Evolutionary conservation across 2,113 vertebrate species (phyloP), one percentile per base, ranked within the genome.

Genomic region (Paratilapia polleni): DNA sequence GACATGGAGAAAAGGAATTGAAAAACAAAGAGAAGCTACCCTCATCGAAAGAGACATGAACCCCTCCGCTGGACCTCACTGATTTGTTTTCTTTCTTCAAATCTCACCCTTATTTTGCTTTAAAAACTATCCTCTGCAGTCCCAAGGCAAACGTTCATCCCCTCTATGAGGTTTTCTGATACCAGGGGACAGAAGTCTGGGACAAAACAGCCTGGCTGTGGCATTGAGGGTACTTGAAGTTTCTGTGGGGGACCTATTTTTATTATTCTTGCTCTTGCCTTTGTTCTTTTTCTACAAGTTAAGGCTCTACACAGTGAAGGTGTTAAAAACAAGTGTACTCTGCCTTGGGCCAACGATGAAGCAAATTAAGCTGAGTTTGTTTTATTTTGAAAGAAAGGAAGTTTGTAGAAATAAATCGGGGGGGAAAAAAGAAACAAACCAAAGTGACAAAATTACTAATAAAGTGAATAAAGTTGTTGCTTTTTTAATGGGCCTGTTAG

Each of bases 161-260:
- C 8, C 24, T 68, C 20, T 2, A 2, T 78, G 17, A 66, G 9
- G 9, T 22, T 28, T 20, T 6, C 49, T 77, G 59, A 82, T 22
- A 1, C 63, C 38, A 77, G 19, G 17, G 3, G 49, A 28, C 66
- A 83, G 8, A 17, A 15, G 70, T 56, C 31, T 54, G 19, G 38
- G 79, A 82, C 24, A n/a, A 43, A 49, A 14, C 15, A 14, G 68
- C 58, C 64, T 85, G 82, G 36, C 24, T 12, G 41, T 79, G 80
- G 54, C 58, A 36, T 38, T 6, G 54, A 92, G 73, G 57, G 47
- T 41, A 1, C 82, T 84, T 43, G 2, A 76, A 20, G 14, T 54
- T 78, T 36, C 52, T 76, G 78, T 6, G 3, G 43, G 28, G 47
- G 64, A 52, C 73, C 66, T 20, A n/a, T 38, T 60, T n/a, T 77